Evolutionary conservation across 2,113 vertebrate species (phyloP), one percentile per base, ranked within the genome.

Genomic region (Haemorhous mexicanus): DNA sequence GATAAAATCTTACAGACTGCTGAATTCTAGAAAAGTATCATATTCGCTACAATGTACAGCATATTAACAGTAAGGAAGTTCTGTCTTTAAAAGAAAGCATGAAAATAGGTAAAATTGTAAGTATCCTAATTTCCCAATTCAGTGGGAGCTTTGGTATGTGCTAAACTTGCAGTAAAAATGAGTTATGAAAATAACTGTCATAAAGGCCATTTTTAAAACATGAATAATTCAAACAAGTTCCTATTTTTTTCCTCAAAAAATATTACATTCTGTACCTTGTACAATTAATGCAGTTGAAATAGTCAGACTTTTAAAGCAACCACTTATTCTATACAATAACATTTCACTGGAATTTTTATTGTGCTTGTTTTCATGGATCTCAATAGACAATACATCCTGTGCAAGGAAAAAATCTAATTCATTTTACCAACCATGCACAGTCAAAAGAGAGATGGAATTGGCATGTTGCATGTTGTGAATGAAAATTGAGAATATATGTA

Each of bases 81-180:
- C 73, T 66, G 53, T 67, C 59, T 81, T 89, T 66, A 93, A 95
- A 84, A 87, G 32, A 76, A 94, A 86, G 26, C 13, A 81, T 19
- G 17, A 80, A 80, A 91, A 90, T 64, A 70, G 47, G 28, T 88
- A 87, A 93, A 95, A 86, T 37, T 63, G 7, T n/a, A 93, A 84
- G 55, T 88, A 77, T n/a, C 59, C 28, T 84, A 89, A 89, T 92
- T 92, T 92, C 79, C 86, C 64, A 94, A 30, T 86, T 89, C 44
- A 46, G 69, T 94, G 20, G 30, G 33, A 93, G 56, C 88, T 92
- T 86, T 80, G 68, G 44, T 95, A 62, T 70, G 30, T 68, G 32
- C n/a, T 84, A 94, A 93, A 88, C n/a, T 81, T 78, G 52, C 87
- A 94, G 64, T 94, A 96, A 96, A 96, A 96, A 88, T 90, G 56